Percentiles rank a stretch among this genome's conserved stretches.
These are phyloP conservation scores for Psylliodes chrysocephalus DNA, from an alignment of 2,888 invertebrate species.

Conservation along the genomic window DNA sequence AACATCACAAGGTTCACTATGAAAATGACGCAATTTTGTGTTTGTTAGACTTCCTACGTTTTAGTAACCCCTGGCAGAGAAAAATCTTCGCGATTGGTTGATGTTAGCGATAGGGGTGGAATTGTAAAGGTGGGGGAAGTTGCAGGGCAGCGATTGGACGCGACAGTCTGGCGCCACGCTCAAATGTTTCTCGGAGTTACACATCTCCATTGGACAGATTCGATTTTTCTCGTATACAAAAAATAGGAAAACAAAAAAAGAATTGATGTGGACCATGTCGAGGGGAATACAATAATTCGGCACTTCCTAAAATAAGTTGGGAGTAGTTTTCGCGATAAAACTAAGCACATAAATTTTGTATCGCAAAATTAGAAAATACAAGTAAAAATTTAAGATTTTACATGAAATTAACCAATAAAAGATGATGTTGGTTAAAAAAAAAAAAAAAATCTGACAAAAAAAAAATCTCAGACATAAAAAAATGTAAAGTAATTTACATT, in stretches of 20 bases:
- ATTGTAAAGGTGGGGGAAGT: constrained; percentile 23
- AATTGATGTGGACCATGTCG: constrained; percentile 4
- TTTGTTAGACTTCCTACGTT: constrained; percentile 45
- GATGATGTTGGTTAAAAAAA: too few species aligned
- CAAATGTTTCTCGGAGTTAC: constrained; percentile 54
- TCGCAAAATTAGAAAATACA: constrained; percentile 1
- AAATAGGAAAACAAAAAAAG: constrained; percentile 21
- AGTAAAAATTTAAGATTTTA: too few species aligned
- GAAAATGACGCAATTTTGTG: constrained; percentile 54
- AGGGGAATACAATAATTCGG: constrained; percentile 13
- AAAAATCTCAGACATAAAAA: too few species aligned
- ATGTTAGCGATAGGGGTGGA: constrained; percentile 25
- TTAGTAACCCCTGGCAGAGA: constrained; percentile 39
- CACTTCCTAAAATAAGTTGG: constrained; percentile 7
- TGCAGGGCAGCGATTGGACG: constrained; percentile 47
- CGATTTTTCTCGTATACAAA: constrained; percentile 32
- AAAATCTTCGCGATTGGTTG: constrained; percentile 37
- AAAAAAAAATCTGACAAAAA: too few species aligned
- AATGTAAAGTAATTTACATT: too few species aligned
- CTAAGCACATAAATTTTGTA: constrained; percentile 10
- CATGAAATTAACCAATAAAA: too few species aligned
- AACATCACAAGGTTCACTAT: constrained; percentile 50
- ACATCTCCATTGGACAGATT: constrained; percentile 34
- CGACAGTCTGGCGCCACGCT: constrained; percentile 64
- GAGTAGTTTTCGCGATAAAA: neutral